Percentiles rank a stretch among this genome's conserved stretches.
These are phyloP conservation scores for Neodiprion lecontei DNA, from an alignment of 1,140 invertebrate genomes.

Conservation along the genomic window DNA sequence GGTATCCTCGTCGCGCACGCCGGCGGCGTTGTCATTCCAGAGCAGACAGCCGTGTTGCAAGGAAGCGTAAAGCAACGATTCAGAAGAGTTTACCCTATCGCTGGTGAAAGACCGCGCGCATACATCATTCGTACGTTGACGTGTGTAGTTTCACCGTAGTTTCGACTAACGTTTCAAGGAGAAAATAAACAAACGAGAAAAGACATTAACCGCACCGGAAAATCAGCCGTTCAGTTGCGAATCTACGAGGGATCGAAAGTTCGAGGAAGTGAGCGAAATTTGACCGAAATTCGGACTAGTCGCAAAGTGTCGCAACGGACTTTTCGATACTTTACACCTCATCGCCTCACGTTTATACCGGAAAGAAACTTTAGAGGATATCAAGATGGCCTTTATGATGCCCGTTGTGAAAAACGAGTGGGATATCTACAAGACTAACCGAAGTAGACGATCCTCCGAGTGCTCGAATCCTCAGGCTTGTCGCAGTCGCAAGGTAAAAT, in stretches of 20 bases:
- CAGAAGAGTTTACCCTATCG: background rate
- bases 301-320: constrained; percentile 8
- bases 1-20: constrained; percentile 25
- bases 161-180: constrained; percentile 27
- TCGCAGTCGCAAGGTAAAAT: constrained; percentile 73
- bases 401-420: constrained; percentile 91
- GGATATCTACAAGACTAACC: constrained; percentile 87
- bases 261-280: too few species aligned
- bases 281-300: too few species aligned
- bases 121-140: constrained; percentile 2
- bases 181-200: constrained; percentile 25
- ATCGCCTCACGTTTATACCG: constrained; percentile 29
- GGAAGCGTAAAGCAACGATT: constrained; percentile 6
- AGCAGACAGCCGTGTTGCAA: constrained; percentile 41
- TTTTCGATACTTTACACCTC: constrained; percentile 2
- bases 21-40: constrained; percentile 50
- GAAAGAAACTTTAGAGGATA: background rate
- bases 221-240: too few species aligned
- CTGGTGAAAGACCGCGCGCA: background rate
- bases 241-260: too few species aligned
- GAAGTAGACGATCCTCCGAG: constrained; percentile 76
- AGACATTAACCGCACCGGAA: too few species aligned
- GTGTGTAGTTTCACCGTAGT: constrained; percentile 13
- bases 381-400: constrained; percentile 91
- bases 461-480: constrained; percentile 72